Evolutionary conservation across 2,113 vertebrate genomes (phyloP), one percentile per base, ranked within the genome.

Genomic region (Dipodomys merriami): DNA sequence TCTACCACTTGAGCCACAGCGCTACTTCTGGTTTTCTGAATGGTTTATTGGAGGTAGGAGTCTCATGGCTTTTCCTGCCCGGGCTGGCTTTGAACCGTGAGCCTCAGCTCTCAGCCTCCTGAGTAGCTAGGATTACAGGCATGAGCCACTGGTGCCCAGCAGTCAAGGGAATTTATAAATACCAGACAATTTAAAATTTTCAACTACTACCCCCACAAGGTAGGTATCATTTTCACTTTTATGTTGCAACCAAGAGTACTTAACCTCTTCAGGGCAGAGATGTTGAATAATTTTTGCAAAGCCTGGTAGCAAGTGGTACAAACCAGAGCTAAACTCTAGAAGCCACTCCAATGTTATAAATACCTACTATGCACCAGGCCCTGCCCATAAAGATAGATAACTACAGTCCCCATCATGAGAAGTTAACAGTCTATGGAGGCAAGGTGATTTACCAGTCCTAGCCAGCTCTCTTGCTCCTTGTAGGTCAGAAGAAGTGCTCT

Each of bases 171-270:
- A 72, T 53, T 13, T 57, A 53, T n/a, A 68, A 83, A 87, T 13
- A 64, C 15, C 33, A 82, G 77, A 20, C 25, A 80, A 74, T 64
- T 78, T 80, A 81, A 72, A 92, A 74, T 69, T 53, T 95, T 67
- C 81, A 64, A 86, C 88, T 79, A 86, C 88, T 79, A 90, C 25
- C 4, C 73, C 8, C 62, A 12, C 39, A 2, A 27, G 2, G 11
- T 57, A 88, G 5, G 30, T 73, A 57, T 78, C 67, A 85, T 65
- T 79, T 30, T 93, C 65, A 69, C 20, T 23, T 73, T 53, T 39
- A 78, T 79, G 85, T 73, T 93, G 79, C 73, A 94, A 46, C 76
- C 39, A 33, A 92, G 30, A 11, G 1, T 22, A 62, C 18, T 8
- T 57, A 57, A 16, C 53, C 15, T 57, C 12, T 57, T 65, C 60